phyloP scores from a whole-genome alignment of 1,140 invertebrate genomes.

The Aethina tumida region DNA sequence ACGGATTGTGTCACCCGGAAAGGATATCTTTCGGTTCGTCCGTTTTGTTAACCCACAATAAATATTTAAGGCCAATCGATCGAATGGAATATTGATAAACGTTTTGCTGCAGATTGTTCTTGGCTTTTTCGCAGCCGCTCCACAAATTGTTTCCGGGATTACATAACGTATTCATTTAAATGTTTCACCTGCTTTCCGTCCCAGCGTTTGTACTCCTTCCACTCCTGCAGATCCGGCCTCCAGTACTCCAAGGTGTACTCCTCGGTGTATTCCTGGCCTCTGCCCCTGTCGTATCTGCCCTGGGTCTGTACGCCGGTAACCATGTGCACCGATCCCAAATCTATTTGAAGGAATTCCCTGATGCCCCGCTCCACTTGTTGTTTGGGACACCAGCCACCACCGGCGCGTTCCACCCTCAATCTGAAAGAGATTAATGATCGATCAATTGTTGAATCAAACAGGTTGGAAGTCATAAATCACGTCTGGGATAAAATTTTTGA shows the following conservation, averaged over 20 bases:
- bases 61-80: too few relatives aligned
- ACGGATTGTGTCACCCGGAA: too few relatives aligned
- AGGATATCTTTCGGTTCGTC: too few relatives aligned
- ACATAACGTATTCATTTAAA: constrained; percentile 1
- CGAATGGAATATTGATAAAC: too few relatives aligned
- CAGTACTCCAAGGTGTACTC: constrained; percentile 67
- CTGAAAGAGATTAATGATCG: constrained; percentile 40
- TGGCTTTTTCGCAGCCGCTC: too few relatives aligned
- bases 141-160: neutral
- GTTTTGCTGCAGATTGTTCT: too few relatives aligned
- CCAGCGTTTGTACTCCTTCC: constrained; percentile 55
- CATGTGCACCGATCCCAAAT: constrained; percentile 53
- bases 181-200: constrained; percentile 48
- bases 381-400: constrained; percentile 78
- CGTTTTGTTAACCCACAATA: too few relatives aligned
- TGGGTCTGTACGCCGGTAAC: constrained; percentile 68
- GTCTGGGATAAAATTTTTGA: too few relatives aligned
- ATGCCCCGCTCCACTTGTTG: constrained; percentile 54
- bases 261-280: constrained; percentile 67
- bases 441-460: too few relatives aligned
- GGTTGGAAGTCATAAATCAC: too few relatives aligned
- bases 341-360: constrained; percentile 69
- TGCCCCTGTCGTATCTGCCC: constrained; percentile 67
- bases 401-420: constrained; percentile 59
- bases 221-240: constrained; percentile 49